Base-by-base conservation (phyloP, 2,888 invertebrate genomes). In the Cancer borealis region DNA sequence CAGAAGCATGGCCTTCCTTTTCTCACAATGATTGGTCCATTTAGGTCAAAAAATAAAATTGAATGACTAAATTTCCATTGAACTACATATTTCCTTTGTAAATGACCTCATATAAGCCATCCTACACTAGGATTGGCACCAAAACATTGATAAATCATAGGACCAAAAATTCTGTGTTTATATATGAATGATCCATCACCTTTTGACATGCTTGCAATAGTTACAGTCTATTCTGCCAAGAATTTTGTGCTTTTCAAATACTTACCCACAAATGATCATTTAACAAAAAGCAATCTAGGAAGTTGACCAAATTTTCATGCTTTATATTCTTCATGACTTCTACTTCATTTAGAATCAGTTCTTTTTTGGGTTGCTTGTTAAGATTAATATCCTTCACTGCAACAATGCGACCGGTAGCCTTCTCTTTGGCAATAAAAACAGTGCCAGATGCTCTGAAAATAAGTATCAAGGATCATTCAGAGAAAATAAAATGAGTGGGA, bases 321-420 rank as follows among this genome's bases (percentile, higher is more conserved):
- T 98, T 98, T 96, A 99, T 98, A 96, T 98, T 98, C 96, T 98
- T 98, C 96, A 99, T 97, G 21, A 99, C 98, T 96, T 98, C 98
- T 96, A 99, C 99, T 97, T 99, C 99, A 92, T 98, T 99, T 96
- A 99, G 97, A 96, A 99, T 98, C 96, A 99, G 97, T 97, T 99
- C 99, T 97, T 99, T 99, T 96, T 99, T 98, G 92, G 98, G 98
- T 96, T 99, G 99, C 96, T 98, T 98, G 73, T 98, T 97, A 96
- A 99, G 97, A 96, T 99, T 99, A 96, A 99, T 99, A 96, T 99
- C 98, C 97, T 99, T 99, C 96, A 99, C 98, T 54, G 99, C 99
- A 10, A 99, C 99, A 96, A 98, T 97, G 49, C 98, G 97, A 93
- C 97, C 97, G 92, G 97, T 97, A 17, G 54, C 39, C 95, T 97